These are phyloP conservation scores for Acanthaster planci DNA, from an alignment of 35 echinoderm and acorn worm species.

Conservation along the genomic window DNA sequence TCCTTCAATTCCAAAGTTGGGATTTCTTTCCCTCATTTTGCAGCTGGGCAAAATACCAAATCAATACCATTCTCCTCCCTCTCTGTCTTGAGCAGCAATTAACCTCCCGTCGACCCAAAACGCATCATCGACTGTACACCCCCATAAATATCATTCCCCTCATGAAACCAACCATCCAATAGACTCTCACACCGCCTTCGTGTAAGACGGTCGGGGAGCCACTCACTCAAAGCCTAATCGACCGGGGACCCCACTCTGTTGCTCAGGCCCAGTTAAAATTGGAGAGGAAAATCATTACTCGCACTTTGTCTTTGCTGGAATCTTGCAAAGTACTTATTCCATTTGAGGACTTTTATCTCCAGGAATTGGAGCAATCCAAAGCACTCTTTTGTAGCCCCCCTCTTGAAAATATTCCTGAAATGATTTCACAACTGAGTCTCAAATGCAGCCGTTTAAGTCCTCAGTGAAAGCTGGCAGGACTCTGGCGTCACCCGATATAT, in stretches of 20 bases:
- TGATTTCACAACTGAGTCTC: background rate
- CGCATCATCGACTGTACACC: background rate
- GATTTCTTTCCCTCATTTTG: too few species aligned
- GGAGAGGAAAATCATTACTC: slow-evolving; percentile 17
- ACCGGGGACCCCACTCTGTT: background rate
- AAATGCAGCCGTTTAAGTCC: background rate
- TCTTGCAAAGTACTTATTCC: background rate
- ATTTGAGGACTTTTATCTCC: background rate
- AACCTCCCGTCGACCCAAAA: slow-evolving; percentile 19
- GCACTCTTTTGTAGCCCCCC: too few species aligned
- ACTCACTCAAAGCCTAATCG: too few species aligned
- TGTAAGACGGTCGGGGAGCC: too few species aligned
- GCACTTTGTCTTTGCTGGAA: background rate
- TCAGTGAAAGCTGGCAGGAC: slow-evolving; percentile 5
- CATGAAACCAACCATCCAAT: background rate
- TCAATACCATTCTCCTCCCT: background rate
- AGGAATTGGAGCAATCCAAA: background rate
- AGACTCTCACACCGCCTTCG: background rate
- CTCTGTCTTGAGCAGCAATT: slow-evolving; percentile 2
- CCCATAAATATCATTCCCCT: background rate
- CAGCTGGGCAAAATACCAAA: background rate
- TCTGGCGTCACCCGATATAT: background rate
- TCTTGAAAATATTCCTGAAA: background rate
- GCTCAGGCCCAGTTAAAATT: background rate
- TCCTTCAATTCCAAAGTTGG: too few species aligned